Evolutionary conservation across 2,113 vertebrate species (phyloP).

Genomic region (Mustela nigripes): DNA sequence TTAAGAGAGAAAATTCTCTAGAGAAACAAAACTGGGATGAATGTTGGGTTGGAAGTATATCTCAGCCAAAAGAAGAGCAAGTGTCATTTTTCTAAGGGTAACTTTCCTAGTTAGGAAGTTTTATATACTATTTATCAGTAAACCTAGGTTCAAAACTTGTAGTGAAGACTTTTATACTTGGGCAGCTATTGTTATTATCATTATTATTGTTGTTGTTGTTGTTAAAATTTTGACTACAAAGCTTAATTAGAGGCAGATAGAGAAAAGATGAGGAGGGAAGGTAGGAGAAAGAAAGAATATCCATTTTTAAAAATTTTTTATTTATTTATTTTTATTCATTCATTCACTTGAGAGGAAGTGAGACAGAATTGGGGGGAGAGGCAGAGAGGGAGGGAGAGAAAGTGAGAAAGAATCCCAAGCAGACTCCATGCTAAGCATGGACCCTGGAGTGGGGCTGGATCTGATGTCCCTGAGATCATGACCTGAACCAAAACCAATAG

Average conservation of each 20-base stretch:
- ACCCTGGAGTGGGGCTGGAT: not conserved
- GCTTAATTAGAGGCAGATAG: not conserved
- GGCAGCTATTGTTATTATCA: not conserved
- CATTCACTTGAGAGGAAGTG: no score
- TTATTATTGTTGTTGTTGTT: not conserved
- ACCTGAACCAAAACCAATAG: not conserved
- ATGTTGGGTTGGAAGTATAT: not conserved
- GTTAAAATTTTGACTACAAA: not conserved
- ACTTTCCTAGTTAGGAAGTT: not conserved
- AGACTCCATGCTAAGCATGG: not conserved
- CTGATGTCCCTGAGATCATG: not conserved
- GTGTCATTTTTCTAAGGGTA: not conserved
- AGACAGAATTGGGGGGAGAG: fast-evolving
- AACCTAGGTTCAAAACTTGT: not conserved
- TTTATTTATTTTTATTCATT: no score
- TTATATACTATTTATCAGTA: not conserved
- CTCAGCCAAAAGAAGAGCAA: not conserved
- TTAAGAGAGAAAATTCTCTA: conserved; percentile 44
- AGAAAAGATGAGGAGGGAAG: not conserved
- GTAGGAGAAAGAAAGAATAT: not conserved
- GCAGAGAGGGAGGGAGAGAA: no score
- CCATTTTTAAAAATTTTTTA: no score
- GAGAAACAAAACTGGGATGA: conserved; percentile 35
- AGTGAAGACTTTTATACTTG: not conserved
- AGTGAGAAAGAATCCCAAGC: not conserved